Base-by-base conservation (phyloP, 1,140 invertebrate genomes). In the Cotesia glomerata region DNA sequence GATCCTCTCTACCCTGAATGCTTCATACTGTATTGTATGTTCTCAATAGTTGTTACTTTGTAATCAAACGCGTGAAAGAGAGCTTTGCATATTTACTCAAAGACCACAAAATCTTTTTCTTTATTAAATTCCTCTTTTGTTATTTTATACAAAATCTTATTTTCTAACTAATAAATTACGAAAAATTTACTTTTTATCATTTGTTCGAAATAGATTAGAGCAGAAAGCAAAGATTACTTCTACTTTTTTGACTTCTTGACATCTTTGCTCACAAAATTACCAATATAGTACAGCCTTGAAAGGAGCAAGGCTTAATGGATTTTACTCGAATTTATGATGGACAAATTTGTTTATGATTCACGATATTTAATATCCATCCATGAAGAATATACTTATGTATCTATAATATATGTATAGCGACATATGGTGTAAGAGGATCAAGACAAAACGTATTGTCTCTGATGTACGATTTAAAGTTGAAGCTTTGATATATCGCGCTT, bases 61-160 rank as follows among this genome's bases (percentile, higher is more conserved):
- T 64, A 64, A 64, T 64, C 62, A 49, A 16, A 49, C 56, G 65
- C 70, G 75, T 77, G 77, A 79, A 79, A 76, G 75, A 80, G 69
- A 75, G 74, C 74, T 76, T 76, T 74, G 49, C 61, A 71, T 71
- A 71, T 63, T 63, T 64, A 64, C 36, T 52, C 32, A 35, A 32
- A 49, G 26, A 13, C 14, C 52, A 45, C 26, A 51, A 54, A 49
- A n/a, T 8, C n/a, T 51, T 56, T 34, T 51, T 51, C 34, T n/a
- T 16, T 65, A 65, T 36, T n/a, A 63, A 68, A 68, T 14, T 54
- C 7, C 39, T 1, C 2, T 26, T 26, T 26, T 26, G 3, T 26
- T 3, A 26, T 26, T 26, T 26, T 2, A 26, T 26, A 26, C 26
- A 26, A 26, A 26, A 26, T 26, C 26, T 26, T 26, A 26, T 26